Evolutionary conservation across 2,797 vertebrate genomes (phyloP).

Genomic region (Masticophis lateralis): DNA sequence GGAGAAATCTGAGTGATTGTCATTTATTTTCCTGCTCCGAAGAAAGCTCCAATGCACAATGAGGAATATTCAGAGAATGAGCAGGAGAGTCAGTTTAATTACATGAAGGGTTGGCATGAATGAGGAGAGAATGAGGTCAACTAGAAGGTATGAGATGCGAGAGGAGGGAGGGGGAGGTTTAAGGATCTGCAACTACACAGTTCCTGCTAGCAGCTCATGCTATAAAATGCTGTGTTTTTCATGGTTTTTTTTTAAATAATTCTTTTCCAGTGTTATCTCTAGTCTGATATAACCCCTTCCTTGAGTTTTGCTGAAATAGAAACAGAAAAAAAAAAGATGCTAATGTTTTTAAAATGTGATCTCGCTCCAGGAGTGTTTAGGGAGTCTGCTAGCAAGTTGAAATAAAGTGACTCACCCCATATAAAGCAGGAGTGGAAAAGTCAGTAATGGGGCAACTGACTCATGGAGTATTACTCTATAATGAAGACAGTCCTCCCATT

Average conservation of each 20-base stretch:
- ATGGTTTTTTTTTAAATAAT: conserved; percentile 38
- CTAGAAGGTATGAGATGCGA: conserved; percentile 48
- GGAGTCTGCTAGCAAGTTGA: conserved; percentile 71
- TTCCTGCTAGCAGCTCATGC: background rate
- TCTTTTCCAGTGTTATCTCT: conserved; percentile 51
- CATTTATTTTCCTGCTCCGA: conserved; percentile 71
- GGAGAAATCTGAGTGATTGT: conserved; percentile 52
- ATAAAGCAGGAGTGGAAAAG: conserved; percentile 79
- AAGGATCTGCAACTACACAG: background rate
- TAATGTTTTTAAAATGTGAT: conserved; percentile 51
- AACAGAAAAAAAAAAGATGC: conserved; percentile 48
- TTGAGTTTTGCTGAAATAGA: background rate
- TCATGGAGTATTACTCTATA: conserved; percentile 99
- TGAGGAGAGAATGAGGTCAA: conserved; percentile 71
- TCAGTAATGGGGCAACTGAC: conserved; percentile 94
- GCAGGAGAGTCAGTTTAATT: conserved; percentile 76
- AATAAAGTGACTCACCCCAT: conserved; percentile 86
- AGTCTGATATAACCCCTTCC: conserved; percentile 48
- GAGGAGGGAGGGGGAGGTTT: background rate
- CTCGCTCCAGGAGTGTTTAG: conserved; percentile 70
- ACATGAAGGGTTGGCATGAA: conserved; percentile 70
- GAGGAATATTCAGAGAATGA: conserved; percentile 69
- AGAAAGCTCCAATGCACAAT: conserved; percentile 57
- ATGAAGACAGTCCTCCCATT: conserved; percentile 97
- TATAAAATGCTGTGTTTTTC: conserved; percentile 15